These are phyloP conservation scores for Copidosoma aretas DNA, from an alignment of 2,888 invertebrate genomes.

Conservation along the genomic window DNA sequence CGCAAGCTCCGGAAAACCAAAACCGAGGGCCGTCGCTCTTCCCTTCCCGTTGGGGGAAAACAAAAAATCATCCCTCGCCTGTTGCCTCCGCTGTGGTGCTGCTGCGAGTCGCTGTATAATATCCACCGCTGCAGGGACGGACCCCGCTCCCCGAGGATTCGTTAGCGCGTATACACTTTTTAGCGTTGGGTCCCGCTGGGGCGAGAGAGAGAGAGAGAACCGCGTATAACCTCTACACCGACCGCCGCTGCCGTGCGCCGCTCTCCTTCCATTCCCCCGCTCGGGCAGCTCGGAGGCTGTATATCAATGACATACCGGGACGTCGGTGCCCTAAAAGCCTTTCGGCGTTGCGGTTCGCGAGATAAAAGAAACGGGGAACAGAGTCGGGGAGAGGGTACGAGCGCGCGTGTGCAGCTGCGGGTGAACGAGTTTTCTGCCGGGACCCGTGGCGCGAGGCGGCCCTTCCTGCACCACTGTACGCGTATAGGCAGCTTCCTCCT, in stretches of 20 bases:
- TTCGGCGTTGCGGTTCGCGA: constrained; percentile 52
- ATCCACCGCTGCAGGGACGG: neutral
- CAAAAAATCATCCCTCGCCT: constrained; percentile 15
- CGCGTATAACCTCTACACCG: too few species aligned
- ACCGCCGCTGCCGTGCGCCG: neutral
- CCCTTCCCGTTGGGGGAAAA: neutral
- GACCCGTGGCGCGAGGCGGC: constrained; percentile 21
- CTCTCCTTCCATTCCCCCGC: constrained; percentile 13
- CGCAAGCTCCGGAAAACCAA: neutral
- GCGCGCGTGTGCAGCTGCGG: neutral
- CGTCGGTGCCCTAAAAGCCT: constrained; percentile 54
- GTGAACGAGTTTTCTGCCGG: constrained; percentile 35
- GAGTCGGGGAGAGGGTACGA: constrained; percentile 17
- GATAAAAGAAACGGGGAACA: constrained; percentile 42
- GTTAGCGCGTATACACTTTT: constrained; percentile 54
- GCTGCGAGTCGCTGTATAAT: too few species aligned
- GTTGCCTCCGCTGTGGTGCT: constrained; percentile 20
- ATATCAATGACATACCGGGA: constrained; percentile 53
- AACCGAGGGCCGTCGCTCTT: neutral
- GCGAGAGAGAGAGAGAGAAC: too few species aligned
- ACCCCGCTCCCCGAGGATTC: constrained; percentile 52
- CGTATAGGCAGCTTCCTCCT: too few species aligned
- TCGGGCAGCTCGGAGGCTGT: constrained; percentile 41
- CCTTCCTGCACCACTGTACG: too few species aligned
- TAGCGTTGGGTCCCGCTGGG: constrained; percentile 50